Base-by-base conservation (phyloP, 2,797 vertebrate species). In the Hemibagrus guttatus region DNA sequence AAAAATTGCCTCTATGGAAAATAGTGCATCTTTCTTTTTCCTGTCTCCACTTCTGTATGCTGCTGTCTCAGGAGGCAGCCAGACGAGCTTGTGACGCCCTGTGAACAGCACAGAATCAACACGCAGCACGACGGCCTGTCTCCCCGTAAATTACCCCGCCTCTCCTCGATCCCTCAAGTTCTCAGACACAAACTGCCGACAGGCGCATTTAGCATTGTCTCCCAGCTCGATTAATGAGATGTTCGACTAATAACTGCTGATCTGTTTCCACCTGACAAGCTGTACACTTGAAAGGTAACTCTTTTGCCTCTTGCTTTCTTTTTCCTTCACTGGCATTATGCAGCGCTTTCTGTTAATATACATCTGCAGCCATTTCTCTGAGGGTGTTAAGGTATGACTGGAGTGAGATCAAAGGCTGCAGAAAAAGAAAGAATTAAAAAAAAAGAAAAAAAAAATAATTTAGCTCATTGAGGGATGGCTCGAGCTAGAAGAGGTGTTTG, bases 371-470 rank as follows among this genome's bases (percentile, higher is more conserved):
- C 28, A 52, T 75, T 74, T 82, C 39, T 19, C 6, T 9, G 9
- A 52, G 68, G 81, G 89, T 87, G 84, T 76, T 89, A 92, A 17
- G 68, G 4, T 21, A 63, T 14, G 81, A 91, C 90, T 85, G 89
- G 90, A 88, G 92, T 80, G 87, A 90, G 90, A 95, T 94, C 92
- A 94, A 93, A 94, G 92, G 87, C 35, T 66, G 83, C 78, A 9
- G 6, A 23, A 63, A 81, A 14, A 61, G 23, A 46, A 63, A n/a
- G 3, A 63, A 63, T 13, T 31, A 66, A 6, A 68, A 68, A 85
- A 75, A 90, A 88, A 93, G 93, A 92, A 90, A 90, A 85, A 87
- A 89, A 92, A 91, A 93, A 93, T 86, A 93, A 94, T 92, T 93
- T 90, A 92, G 90, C 85, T 92, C 90, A 21, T 59, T 4, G 23